phyloP scores from a whole-genome alignment of 1,140 invertebrate genomes.

The Colletes latitarsis region DNA sequence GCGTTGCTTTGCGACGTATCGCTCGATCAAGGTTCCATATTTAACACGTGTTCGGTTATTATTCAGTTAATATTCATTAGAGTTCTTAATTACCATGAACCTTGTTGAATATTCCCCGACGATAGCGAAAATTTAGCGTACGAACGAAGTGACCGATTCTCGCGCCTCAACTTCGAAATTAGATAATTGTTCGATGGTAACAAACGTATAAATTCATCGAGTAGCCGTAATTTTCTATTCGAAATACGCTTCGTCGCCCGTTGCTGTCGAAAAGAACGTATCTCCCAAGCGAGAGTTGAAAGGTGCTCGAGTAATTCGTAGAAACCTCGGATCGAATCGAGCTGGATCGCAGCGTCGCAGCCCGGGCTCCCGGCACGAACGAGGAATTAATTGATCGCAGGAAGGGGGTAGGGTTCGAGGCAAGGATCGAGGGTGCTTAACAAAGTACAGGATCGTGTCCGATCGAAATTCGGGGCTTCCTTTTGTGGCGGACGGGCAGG shows the following conservation, averaged over 20 bases:
- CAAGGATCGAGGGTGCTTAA: slow-evolving; percentile 15
- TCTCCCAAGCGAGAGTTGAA: too few relatives aligned
- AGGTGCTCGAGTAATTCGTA: too few relatives aligned
- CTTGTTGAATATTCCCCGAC: too few relatives aligned
- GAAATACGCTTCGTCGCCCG: too few relatives aligned
- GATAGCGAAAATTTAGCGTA: too few relatives aligned
- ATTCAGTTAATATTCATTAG: slow-evolving; percentile 10
- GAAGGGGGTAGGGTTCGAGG: neutral
- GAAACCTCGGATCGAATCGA: neutral
- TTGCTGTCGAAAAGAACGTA: too few relatives aligned
- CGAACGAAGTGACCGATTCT: too few relatives aligned
- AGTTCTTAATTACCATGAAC: neutral
- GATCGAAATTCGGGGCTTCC: slow-evolving; percentile 56
- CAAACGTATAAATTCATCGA: too few relatives aligned
- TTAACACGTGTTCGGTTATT: neutral
- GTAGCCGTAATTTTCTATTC: too few relatives aligned
- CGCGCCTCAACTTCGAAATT: too few relatives aligned
- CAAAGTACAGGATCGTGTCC: slow-evolving; percentile 43
- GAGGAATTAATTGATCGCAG: slow-evolving; percentile 14
- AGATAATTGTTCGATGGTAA: too few relatives aligned
- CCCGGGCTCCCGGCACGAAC: neutral
- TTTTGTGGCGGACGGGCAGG: slow-evolving; percentile 48
- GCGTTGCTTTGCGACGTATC: neutral
- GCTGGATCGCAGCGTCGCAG: neutral
- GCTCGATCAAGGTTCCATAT: neutral